Conservation (phyloP, 1,140 invertebrate species). For the Zaprionus lachaisei region DNA sequence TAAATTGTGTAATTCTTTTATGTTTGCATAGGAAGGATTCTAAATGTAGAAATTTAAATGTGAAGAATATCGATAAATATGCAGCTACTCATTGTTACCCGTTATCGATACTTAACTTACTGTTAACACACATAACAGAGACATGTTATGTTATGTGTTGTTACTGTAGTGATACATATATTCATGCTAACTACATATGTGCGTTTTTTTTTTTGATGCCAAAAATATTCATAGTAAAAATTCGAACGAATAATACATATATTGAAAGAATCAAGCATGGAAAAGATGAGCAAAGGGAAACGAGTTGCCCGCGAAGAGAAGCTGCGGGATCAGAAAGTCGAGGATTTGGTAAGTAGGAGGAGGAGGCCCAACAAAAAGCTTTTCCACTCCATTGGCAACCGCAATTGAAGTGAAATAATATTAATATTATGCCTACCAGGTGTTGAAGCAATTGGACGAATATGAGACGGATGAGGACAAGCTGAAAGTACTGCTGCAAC, state of each 20-base stretch:
- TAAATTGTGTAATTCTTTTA: background rate
- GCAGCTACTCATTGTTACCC: background rate
- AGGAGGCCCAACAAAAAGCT: background rate
- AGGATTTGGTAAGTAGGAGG: constrained; percentile 66
- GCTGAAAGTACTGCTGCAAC: constrained; percentile 89
- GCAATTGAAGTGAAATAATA: constrained; percentile 7
- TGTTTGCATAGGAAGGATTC: no score
- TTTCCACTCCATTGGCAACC: constrained; percentile 29
- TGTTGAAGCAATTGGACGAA: constrained; percentile 89
- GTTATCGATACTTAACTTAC: background rate
- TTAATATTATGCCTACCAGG: constrained; percentile 83
- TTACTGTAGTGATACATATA: background rate
- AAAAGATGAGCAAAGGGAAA: constrained; percentile 69
- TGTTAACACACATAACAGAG: background rate
- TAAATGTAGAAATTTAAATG: no score
- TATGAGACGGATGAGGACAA: constrained; percentile 90
- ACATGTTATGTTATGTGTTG: background rate
- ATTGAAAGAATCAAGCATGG: constrained; percentile 60
- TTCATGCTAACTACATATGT: background rate
- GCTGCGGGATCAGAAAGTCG: constrained; percentile 74
- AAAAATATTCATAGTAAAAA: constrained; percentile 73
- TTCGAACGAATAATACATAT: constrained; percentile 58
- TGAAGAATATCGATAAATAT: background rate
- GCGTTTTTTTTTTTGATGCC: constrained; percentile 21
- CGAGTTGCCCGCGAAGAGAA: constrained; percentile 76